A percentile compares a stretch with the other conserved stretches of the same genome.
Conservation (phyloP, 2,797 vertebrate species). For the Capromys pilorides region DNA sequence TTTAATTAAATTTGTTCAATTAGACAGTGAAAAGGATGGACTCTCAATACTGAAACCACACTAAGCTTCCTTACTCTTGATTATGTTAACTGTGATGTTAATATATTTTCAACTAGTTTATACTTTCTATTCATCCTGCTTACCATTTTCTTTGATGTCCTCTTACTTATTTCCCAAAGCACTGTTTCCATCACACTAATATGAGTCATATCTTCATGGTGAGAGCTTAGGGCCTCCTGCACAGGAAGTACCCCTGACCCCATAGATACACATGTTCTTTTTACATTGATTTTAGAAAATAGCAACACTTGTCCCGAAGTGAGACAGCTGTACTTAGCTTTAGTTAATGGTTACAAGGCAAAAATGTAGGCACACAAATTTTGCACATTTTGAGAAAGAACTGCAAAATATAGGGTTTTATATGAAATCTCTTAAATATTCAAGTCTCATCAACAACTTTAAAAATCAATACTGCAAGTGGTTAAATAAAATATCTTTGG, state of each 20-base stretch:
- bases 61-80: background rate
- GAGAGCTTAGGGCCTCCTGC: background rate
- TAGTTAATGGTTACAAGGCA: background rate
- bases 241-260: background rate
- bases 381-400: background rate
- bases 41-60: background rate
- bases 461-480: background rate
- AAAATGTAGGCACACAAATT: background rate
- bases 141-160: background rate
- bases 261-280: background rate
- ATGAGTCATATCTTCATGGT: background rate
- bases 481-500: background rate
- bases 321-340: background rate
- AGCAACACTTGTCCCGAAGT: background rate
- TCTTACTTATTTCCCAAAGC: background rate
- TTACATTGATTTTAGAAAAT: background rate
- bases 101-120: background rate
- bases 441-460: conserved; percentile 8
- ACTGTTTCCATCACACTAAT: background rate
- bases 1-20: background rate
- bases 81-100: background rate
- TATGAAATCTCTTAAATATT: background rate
- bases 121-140: background rate
- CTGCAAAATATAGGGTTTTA: background rate
- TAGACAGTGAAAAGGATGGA: background rate